Evolutionary conservation across 2,888 invertebrate genomes (phyloP).

Genomic region (Nomada lathburiana): DNA sequence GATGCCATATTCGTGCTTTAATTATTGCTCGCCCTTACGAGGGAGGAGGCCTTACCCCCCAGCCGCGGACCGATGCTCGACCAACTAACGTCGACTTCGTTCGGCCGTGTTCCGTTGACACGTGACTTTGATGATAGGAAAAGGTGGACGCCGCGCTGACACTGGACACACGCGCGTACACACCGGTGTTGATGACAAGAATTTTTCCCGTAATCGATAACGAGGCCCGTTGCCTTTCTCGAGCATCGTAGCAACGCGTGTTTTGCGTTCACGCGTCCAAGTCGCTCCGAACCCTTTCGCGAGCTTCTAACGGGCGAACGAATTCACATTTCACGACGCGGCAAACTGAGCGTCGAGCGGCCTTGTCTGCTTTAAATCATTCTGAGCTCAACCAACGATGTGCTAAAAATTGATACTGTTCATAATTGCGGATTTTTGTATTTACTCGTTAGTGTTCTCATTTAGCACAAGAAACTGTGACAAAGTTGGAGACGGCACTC

Average conservation of each 20-base stretch:
- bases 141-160: slow-evolving; percentile 21
- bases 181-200: slow-evolving; percentile 41
- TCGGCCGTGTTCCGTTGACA: slow-evolving; percentile 26
- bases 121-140: slow-evolving; percentile 40
- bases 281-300: slow-evolving; percentile 26
- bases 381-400: background rate
- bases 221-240: slow-evolving; percentile 39
- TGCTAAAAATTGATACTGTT: no score
- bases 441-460: no score
- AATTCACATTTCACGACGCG: background rate
- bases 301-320: background rate
- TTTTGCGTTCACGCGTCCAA: slow-evolving; percentile 36
- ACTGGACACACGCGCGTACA: slow-evolving; percentile 1
- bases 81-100: slow-evolving; percentile 23
- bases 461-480: no score
- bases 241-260: slow-evolving; percentile 57
- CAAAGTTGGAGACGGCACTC: no score
- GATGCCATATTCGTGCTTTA: slow-evolving; percentile 51
- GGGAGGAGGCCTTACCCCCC: slow-evolving; percentile 22
- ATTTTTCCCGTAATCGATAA: slow-evolving; percentile 63
- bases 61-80: slow-evolving; percentile 45
- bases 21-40: slow-evolving; percentile 55
- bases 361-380: background rate
- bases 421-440: no score
- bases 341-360: slow-evolving; percentile 7